Percentiles rank a stretch among this genome's conserved stretches.
These are phyloP conservation scores for Scartelaos histophorus DNA, from an alignment of 2,113 vertebrate species.

Conservation along the genomic window DNA sequence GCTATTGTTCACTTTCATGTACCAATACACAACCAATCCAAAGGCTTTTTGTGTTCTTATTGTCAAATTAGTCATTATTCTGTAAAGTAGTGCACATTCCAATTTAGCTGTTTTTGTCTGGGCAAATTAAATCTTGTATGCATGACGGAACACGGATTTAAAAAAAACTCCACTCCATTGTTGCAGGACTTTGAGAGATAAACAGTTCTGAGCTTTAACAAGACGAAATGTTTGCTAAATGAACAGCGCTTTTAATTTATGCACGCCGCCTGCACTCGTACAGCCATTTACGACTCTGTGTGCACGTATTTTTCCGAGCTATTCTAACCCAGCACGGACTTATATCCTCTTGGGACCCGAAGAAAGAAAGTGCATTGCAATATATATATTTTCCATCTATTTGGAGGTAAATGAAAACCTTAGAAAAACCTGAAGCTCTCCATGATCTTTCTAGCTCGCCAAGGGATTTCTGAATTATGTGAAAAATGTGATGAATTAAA, in stretches of 20 bases:
- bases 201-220: not conserved
- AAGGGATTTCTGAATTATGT: too few relatives aligned
- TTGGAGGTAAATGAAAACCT: too few relatives aligned
- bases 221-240: constrained; percentile 1
- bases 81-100: not conserved
- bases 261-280: not conserved
- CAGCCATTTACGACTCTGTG: not conserved
- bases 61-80: not conserved
- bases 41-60: not conserved
- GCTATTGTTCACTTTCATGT: too few relatives aligned
- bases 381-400: too few relatives aligned
- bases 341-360: too few relatives aligned
- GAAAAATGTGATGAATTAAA: too few relatives aligned
- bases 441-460: too few relatives aligned
- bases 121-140: not conserved
- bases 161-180: not conserved
- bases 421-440: too few relatives aligned
- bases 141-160: not conserved
- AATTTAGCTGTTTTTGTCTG: not conserved
- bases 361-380: too few relatives aligned
- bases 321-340: not conserved
- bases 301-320: not conserved
- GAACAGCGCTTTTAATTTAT: constrained; percentile 3
- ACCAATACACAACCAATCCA: too few relatives aligned
- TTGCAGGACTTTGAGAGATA: not conserved